Evolutionary conservation across 2,888 invertebrate genomes (phyloP), one percentile per base, ranked within the genome.

Genomic region (Hofmannophila pseudospretella): DNA sequence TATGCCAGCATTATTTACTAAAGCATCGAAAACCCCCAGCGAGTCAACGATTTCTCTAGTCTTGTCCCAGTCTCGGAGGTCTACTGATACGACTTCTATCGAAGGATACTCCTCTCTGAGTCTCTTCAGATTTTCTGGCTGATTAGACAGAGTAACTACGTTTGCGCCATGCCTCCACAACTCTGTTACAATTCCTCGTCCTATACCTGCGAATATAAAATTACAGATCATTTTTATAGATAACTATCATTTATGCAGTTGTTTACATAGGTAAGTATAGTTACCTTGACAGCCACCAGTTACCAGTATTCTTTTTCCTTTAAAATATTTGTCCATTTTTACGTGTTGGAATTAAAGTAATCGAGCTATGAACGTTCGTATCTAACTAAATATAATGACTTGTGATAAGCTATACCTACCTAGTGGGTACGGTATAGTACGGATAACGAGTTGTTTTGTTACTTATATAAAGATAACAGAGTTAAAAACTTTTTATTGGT

Each of bases 1-100:
- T 13, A 93, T 79, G 1, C 92, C 97, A 1, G 97, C 97, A 84
- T 95, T 96, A 64, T 97, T 97, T 0, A 97, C 96, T 10, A 97
- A 70, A n/a, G 94, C 89, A 71, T 97, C 92, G 32, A 96, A 89
- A 3, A 74, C 74, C 0, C 90, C 90, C 8, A 92, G 77, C 1
- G 90, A 78, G 31, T 87, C 73, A 0, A 78, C 63, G 0, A 61
- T 88, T 44, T 86, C 64, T 45, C 89, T 88, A 0, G 95, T 93
- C 39, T 81, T 82, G 0, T 90, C 72, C 96, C 96, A 97, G 57
- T 96, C 87, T 1, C 79, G 68, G 1, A 97, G 71, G 67, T 97
- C 94, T 0, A 92, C 90, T 33, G 84, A 76, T 4, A 92, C 74
- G 0, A 88, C 88, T 57, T 90, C 78, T 33, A 96, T 90, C 0